Evolutionary conservation across 2,888 invertebrate species (phyloP).

Genomic region (Strigamia crassipes): DNA sequence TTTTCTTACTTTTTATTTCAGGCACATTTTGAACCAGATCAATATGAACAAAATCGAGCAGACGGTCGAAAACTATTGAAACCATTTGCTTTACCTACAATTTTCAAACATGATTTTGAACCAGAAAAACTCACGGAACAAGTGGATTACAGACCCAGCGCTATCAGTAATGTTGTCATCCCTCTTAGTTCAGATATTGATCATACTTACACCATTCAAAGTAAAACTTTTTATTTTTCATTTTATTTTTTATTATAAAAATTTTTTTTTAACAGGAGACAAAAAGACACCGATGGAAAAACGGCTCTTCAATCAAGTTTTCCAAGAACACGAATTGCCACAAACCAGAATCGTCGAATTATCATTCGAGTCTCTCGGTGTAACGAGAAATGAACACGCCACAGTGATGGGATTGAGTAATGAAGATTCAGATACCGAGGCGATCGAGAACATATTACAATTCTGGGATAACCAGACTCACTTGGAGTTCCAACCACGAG

Average conservation of each 20-base stretch:
- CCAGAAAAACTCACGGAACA: background rate
- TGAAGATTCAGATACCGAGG: background rate
- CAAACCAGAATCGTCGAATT: background rate
- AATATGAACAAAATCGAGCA: background rate
- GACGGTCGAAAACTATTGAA: constrained; percentile 27
- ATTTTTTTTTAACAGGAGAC: background rate
- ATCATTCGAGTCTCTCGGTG: background rate
- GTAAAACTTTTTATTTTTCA: background rate
- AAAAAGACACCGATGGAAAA: background rate
- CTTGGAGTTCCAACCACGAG: background rate
- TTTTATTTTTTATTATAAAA: background rate
- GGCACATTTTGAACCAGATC: constrained; percentile 7
- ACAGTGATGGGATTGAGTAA: background rate
- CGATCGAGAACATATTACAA: background rate
- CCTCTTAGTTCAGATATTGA: background rate
- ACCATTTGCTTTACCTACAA: background rate
- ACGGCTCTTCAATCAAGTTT: background rate
- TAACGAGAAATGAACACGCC: background rate
- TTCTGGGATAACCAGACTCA: background rate
- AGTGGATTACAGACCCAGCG: background rate
- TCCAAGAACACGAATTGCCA: background rate
- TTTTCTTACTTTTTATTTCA: background rate
- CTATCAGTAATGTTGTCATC: background rate
- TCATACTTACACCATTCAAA: background rate
- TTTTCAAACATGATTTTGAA: constrained; percentile 26